Conservation (phyloP, 2,888 invertebrate genomes). For the Villa cingulata region DNA sequence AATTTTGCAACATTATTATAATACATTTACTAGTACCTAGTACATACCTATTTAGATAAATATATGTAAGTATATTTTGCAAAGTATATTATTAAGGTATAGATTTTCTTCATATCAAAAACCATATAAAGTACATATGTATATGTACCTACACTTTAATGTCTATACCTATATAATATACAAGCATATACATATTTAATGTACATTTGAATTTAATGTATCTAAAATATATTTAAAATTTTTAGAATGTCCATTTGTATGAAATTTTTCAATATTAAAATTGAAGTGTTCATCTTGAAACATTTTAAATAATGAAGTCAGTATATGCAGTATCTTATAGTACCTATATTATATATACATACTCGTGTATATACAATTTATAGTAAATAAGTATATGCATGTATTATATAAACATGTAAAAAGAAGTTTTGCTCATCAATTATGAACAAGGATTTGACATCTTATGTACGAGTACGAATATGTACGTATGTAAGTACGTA, state of each 20-base stretch:
- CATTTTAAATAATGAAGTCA: not conserved
- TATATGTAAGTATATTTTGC: too few relatives aligned
- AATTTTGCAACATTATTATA: too few relatives aligned
- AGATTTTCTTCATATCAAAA: too few relatives aligned
- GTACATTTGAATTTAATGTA: too few relatives aligned
- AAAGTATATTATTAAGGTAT: too few relatives aligned
- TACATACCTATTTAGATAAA: too few relatives aligned
- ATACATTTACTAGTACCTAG: too few relatives aligned
- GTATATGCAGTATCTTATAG: not conserved
- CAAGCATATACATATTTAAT: too few relatives aligned
- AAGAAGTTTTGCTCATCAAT: constrained; percentile 3
- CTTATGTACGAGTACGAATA: not conserved
- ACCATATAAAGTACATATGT: too few relatives aligned
- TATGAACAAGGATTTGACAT: not conserved
- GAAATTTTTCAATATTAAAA: constrained; percentile 5
- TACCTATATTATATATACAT: not conserved
- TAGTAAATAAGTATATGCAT: not conserved
- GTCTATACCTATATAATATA: too few relatives aligned
- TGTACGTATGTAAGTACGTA: not conserved
- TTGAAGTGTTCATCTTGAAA: constrained; percentile 3
- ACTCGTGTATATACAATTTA: not conserved
- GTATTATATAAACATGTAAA: not conserved
- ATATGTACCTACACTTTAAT: too few relatives aligned
- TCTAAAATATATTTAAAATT: constrained; percentile 3
- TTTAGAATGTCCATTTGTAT: constrained; percentile 6